These are phyloP conservation scores for Muscicapa striata DNA, from an alignment of 2,797 vertebrate species.

Conservation along the genomic window DNA sequence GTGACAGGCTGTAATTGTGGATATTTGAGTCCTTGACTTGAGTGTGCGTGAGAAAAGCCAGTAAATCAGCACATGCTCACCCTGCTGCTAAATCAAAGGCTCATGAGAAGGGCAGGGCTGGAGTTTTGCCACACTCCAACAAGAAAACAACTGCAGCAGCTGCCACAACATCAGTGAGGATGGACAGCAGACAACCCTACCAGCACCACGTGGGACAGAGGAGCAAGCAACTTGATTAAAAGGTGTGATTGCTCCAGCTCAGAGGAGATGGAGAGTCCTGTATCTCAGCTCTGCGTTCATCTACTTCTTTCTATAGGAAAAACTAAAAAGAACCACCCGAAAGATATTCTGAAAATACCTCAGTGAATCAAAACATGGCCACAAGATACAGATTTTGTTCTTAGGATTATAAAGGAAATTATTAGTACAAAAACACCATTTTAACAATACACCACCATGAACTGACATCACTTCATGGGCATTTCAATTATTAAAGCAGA, in stretches of 20 bases:
- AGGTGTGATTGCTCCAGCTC: background rate
- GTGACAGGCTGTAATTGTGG: background rate
- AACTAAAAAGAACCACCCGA: background rate
- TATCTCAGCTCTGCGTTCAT: background rate
- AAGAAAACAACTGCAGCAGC: background rate
- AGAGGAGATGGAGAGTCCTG: background rate
- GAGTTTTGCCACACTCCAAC: background rate
- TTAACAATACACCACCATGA: background rate
- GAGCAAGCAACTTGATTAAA: background rate
- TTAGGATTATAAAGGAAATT: background rate
- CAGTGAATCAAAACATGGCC: background rate
- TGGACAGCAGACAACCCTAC: background rate
- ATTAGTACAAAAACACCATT: accelerated
- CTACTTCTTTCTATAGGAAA: background rate
- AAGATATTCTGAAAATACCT: background rate
- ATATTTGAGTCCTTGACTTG: background rate
- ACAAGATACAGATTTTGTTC: background rate
- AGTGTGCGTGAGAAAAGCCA: background rate
- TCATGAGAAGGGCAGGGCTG: background rate
- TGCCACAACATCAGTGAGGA: accelerated
- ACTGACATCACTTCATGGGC: background rate
- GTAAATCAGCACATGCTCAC: background rate
- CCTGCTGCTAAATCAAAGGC: background rate
- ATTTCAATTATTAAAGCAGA: background rate
- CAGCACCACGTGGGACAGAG: background rate